phyloP scores from a whole-genome alignment of 2,797 vertebrate genomes.

The Sebastes taczanowskii region DNA sequence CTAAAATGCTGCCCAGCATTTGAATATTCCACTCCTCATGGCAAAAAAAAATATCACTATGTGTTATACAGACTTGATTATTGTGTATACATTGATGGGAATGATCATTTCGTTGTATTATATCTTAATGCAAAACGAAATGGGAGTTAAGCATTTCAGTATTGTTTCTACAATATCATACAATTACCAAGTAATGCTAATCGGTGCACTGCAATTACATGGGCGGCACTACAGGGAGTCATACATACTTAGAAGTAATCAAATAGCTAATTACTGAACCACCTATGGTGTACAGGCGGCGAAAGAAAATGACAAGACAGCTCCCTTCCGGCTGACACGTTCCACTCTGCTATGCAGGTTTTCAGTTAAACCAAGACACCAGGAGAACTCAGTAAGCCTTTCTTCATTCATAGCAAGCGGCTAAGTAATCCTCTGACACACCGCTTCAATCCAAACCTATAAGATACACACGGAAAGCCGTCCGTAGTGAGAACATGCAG shows the following conservation, averaged over 20 bases:
- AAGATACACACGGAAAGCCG: constrained; percentile 21
- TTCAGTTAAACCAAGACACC: constrained; percentile 20
- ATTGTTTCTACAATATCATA: constrained; percentile 55
- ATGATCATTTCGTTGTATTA: constrained; percentile 21
- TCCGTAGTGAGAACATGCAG: constrained; percentile 26
- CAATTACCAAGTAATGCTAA: constrained; percentile 51
- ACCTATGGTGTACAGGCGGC: constrained; percentile 12
- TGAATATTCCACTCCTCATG: constrained; percentile 5
- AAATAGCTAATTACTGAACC: constrained; percentile 53
- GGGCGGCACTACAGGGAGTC: constrained; percentile 48
- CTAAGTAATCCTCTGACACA: constrained; percentile 21
- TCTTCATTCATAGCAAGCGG: constrained; percentile 29
- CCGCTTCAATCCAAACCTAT: constrained; percentile 34
- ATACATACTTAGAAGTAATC: constrained; percentile 41
- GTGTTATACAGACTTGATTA: constrained; percentile 22
- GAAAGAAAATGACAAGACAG: constrained; percentile 18
- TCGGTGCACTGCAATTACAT: constrained; percentile 54
- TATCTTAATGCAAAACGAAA: constrained; percentile 36
- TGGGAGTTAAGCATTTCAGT: constrained; percentile 28
- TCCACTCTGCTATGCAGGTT: constrained; percentile 18
- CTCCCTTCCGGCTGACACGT: constrained; percentile 1
- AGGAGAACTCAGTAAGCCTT: constrained; percentile 1
- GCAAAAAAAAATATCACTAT: constrained; percentile 17
- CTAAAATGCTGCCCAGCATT: not conserved
- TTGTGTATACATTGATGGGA: constrained; percentile 24